Evolutionary conservation across 2,797 vertebrate genomes (phyloP).

Genomic region (Esox lucius): DNA sequence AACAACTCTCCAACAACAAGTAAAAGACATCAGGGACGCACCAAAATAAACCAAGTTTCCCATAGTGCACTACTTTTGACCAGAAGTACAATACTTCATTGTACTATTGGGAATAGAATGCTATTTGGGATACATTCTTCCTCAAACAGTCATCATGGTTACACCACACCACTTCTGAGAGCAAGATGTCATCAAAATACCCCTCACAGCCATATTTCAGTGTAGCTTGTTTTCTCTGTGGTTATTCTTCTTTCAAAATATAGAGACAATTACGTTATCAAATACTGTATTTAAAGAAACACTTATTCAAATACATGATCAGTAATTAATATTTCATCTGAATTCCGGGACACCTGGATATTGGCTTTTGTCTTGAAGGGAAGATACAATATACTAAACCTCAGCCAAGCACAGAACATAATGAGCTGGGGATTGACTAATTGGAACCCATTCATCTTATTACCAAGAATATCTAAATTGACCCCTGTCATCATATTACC

Average conservation of each 20-base stretch:
- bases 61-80: neutral
- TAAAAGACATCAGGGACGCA: neutral
- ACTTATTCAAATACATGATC: slow-evolving; percentile 54
- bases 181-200: slow-evolving; percentile 13
- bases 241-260: slow-evolving; percentile 52
- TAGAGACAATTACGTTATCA: slow-evolving; percentile 58
- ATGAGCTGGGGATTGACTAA: neutral
- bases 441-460: too few relatives aligned
- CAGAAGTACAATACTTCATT: slow-evolving; percentile 22
- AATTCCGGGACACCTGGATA: neutral
- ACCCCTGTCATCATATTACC: too few relatives aligned
- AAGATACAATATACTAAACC: neutral
- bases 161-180: slow-evolving; percentile 13
- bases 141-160: slow-evolving; percentile 34
- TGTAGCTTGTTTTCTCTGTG: slow-evolving; percentile 16
- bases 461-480: too few relatives aligned
- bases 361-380: neutral
- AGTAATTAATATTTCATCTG: slow-evolving; percentile 58
- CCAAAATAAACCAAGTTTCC: neutral
- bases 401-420: neutral
- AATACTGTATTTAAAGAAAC: slow-evolving; percentile 29
- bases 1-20: too few relatives aligned
- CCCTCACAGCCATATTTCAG: slow-evolving; percentile 21
- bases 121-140: neutral
- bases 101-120: slow-evolving; percentile 20